phyloP scores from a whole-genome alignment of 2,888 invertebrate species.

The Allophyes oxyacanthae region DNA sequence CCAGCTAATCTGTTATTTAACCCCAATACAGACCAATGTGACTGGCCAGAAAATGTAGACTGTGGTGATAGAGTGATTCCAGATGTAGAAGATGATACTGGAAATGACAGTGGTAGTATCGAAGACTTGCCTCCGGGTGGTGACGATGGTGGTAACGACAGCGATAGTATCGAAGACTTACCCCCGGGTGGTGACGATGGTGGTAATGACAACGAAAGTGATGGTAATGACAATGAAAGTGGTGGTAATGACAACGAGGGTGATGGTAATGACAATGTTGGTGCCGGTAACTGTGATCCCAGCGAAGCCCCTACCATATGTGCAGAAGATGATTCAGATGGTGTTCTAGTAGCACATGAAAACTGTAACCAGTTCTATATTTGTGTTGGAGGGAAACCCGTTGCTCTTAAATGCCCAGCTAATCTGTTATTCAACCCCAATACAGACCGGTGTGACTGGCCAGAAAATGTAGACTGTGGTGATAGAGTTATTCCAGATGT shows the following conservation, averaged over 20 bases:
- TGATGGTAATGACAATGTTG: not conserved
- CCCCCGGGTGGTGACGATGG: constrained; percentile 23
- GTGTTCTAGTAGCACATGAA: constrained; percentile 51
- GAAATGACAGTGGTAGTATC: constrained; percentile 1
- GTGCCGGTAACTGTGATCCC: constrained; percentile 54
- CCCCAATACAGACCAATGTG: constrained; percentile 58
- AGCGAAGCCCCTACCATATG: constrained; percentile 59
- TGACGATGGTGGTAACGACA: no score
- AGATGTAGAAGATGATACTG: constrained; percentile 28
- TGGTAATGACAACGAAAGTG: no score
- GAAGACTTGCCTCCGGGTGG: no score
- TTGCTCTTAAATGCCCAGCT: constrained; percentile 42
- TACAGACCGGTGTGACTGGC: constrained; percentile 57
- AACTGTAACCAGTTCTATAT: constrained; percentile 59
- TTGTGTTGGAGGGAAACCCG: constrained; percentile 51
- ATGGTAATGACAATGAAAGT: no score
- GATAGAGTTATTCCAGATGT: constrained; percentile 35
- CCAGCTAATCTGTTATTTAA: constrained; percentile 58
- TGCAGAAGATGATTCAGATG: constrained; percentile 51
- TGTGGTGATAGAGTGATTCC: constrained; percentile 60
- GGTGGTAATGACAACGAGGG: not conserved
- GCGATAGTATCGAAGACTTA: no score
- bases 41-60: constrained; percentile 65
- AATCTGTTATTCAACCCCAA: constrained; percentile 54
- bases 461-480: constrained; percentile 50